phyloP scores from a whole-genome alignment of 2,797 vertebrate species.

The Hyperoplus lanceolatus region DNA sequence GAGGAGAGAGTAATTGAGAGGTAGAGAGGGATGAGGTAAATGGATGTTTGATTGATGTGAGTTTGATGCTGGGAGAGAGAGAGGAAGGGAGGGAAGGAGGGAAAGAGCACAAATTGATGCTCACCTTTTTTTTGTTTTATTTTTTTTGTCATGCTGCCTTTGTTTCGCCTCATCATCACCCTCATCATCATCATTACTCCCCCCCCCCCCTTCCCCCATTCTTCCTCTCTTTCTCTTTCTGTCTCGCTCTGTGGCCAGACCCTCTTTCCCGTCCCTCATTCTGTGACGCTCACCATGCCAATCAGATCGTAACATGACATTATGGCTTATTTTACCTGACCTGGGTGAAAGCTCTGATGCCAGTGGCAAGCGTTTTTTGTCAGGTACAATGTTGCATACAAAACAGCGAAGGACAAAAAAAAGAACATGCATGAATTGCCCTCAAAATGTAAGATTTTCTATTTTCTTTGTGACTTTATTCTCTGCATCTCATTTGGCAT shows the following conservation, averaged over 20 bases:
- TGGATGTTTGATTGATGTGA: slow-evolving; percentile 79
- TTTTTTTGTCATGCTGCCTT: slow-evolving; percentile 68
- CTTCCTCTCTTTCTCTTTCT: slow-evolving; percentile 19
- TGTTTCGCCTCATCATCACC: slow-evolving; percentile 77
- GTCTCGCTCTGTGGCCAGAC: slow-evolving; percentile 52
- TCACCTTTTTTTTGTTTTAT: slow-evolving; percentile 65
- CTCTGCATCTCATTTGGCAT: slow-evolving; percentile 28
- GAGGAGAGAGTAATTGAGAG: slow-evolving; percentile 67
- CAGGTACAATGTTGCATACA: slow-evolving; percentile 25
- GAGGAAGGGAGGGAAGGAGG: slow-evolving; percentile 33
- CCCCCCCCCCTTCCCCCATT: slow-evolving; percentile 19
- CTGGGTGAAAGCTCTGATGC: slow-evolving; percentile 40
- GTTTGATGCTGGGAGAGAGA: slow-evolving; percentile 66
- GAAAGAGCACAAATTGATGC: slow-evolving; percentile 69
- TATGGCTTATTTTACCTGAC: slow-evolving; percentile 77
- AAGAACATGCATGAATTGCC: slow-evolving; percentile 11
- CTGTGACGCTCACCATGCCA: slow-evolving; percentile 64
- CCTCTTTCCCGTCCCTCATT: slow-evolving; percentile 53
- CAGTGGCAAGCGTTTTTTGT: slow-evolving; percentile 31
- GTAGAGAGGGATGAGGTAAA: slow-evolving; percentile 70
- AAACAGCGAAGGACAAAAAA: background rate
- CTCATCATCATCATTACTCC: slow-evolving; percentile 56
- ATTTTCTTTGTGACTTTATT: slow-evolving; percentile 40
- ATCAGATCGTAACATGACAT: slow-evolving; percentile 77
- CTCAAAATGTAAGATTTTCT: slow-evolving; percentile 40